These are phyloP conservation scores for Crotalus viridis DNA, from an alignment of 2,113 vertebrate genomes.

Conservation along the genomic window DNA sequence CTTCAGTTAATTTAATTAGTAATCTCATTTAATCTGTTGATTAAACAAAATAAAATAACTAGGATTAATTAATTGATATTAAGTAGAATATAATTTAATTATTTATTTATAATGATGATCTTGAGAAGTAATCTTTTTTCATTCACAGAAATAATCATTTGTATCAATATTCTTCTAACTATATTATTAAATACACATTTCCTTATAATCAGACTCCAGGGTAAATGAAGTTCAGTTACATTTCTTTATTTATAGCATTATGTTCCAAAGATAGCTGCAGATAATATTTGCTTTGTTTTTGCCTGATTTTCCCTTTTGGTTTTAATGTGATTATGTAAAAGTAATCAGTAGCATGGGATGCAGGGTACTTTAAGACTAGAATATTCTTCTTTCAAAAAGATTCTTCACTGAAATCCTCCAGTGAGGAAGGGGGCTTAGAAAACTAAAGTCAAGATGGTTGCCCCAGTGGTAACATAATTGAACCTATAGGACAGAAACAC, in stretches of 20 bases:
- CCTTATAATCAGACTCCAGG: neutral
- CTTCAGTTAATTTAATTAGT: neutral
- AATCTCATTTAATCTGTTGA: neutral
- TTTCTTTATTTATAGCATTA: conserved; percentile 11
- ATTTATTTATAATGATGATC: neutral
- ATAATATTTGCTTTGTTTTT: neutral
- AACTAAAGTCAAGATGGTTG: neutral
- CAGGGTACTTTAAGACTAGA: neutral
- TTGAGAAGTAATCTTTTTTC: neutral
- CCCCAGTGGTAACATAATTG: neutral
- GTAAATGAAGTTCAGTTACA: neutral
- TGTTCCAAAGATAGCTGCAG: neutral
- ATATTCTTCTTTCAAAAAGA: neutral
- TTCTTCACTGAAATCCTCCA: neutral
- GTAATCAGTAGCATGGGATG: neutral
- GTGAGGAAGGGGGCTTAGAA: neutral
- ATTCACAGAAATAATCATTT: neutral
- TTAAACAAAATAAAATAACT: neutral
- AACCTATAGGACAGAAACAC: neutral
- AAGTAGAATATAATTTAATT: neutral
- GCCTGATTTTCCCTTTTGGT: neutral
- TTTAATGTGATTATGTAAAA: neutral
- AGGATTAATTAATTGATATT: neutral
- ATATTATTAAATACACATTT: neutral
- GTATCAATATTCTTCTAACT: neutral